Percentiles rank a stretch among this genome's conserved stretches.
phyloP scores from a whole-genome alignment of 2,113 vertebrate genomes.

The Oncorhynchus kisutch region DNA sequence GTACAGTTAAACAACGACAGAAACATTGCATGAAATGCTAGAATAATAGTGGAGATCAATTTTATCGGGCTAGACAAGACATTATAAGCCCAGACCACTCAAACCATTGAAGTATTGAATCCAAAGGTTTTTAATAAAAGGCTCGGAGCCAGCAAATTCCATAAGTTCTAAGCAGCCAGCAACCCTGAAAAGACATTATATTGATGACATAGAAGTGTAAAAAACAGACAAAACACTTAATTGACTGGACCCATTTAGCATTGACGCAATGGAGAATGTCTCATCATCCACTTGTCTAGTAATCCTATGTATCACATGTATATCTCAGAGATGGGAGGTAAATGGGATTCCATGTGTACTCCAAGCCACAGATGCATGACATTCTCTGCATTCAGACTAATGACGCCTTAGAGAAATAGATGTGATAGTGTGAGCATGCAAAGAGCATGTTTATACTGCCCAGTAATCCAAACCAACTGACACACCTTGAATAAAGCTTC shows the following conservation, averaged over 20 bases:
- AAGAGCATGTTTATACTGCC: background rate
- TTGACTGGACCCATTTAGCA: no score
- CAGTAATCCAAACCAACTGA: slow-evolving; percentile 19
- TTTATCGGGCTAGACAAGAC: no score
- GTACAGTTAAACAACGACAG: no score
- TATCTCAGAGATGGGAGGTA: background rate
- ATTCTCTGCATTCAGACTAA: background rate
- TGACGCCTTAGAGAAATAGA: slow-evolving; percentile 13
- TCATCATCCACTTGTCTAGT: no score
- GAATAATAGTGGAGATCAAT: no score
- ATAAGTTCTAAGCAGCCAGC: slow-evolving; percentile 12
- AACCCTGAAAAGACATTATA: slow-evolving; percentile 35
- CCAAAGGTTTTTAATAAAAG: slow-evolving; percentile 27
- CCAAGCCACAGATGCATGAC: background rate
- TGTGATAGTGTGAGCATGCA: no score
- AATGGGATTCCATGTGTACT: background rate
- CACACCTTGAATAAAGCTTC: slow-evolving; percentile 20
- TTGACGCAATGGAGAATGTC: no score
- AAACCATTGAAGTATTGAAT: slow-evolving; percentile 17
- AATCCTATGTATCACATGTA: background rate
- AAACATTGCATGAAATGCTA: no score
- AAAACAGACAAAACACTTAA: background rate
- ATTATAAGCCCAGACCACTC: background rate
- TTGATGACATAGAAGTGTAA: background rate
- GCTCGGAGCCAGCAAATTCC: slow-evolving; percentile 24